phyloP scores from a whole-genome alignment of 2,113 vertebrate species.

The Phasianus colchicus region DNA sequence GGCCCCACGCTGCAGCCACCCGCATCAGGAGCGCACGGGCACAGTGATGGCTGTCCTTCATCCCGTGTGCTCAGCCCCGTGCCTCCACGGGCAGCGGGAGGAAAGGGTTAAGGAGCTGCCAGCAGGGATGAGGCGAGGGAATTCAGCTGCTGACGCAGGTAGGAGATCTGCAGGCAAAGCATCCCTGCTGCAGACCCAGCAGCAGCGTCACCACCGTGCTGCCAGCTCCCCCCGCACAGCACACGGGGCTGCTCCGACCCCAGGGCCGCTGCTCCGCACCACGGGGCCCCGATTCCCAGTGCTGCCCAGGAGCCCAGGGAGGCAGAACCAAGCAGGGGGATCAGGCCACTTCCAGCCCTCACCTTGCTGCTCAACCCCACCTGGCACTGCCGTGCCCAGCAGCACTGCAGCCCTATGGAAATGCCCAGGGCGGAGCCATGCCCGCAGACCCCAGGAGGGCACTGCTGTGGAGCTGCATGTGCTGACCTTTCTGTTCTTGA shows the following conservation, averaged over 20 bases:
- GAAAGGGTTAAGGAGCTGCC: conserved; percentile 55
- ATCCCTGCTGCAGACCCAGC: background rate
- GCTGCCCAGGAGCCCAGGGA: background rate
- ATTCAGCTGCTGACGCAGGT: conserved; percentile 67
- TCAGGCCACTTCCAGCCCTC: background rate
- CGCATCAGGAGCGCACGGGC: background rate
- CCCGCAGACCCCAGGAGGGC: background rate
- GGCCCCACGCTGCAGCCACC: rapidly evolving
- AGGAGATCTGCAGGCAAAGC: conserved; percentile 38
- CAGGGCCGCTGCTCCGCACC: rapidly evolving
- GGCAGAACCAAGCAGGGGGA: rapidly evolving
- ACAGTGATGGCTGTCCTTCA: rapidly evolving
- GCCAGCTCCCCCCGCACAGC: background rate
- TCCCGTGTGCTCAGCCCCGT: background rate
- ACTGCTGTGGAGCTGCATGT: background rate
- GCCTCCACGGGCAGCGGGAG: background rate
- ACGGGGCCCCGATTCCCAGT: background rate
- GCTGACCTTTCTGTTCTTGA: conserved; percentile 58
- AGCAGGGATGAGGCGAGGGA: background rate
- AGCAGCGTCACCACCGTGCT: background rate
- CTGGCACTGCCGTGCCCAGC: background rate
- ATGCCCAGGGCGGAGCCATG: background rate
- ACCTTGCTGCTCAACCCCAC: background rate
- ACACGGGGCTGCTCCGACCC: background rate
- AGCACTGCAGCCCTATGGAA: conserved; percentile 18